Evolutionary conservation across 2,888 invertebrate genomes (phyloP).

Genomic region (Nemotelus pantherinus): DNA sequence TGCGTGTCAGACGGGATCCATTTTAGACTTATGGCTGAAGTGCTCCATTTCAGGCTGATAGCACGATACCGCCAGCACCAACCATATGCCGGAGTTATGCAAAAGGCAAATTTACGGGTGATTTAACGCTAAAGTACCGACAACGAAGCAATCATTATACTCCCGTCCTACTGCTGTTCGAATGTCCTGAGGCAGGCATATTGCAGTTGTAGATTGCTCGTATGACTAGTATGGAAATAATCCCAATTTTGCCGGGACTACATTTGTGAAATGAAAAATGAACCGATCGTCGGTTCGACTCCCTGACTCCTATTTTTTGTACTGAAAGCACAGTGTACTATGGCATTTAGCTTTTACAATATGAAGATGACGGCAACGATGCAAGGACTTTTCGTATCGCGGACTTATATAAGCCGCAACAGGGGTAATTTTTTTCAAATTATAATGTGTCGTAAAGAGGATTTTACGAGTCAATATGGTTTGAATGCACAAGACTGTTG

Average conservation of each 20-base stretch:
- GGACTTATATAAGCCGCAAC: slow-evolving; percentile 10
- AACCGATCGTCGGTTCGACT: slow-evolving; percentile 3
- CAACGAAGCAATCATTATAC: slow-evolving; percentile 3
- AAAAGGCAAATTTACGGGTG: slow-evolving; percentile 39
- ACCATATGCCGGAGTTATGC: slow-evolving; percentile 7
- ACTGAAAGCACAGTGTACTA: no score
- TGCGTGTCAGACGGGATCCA: slow-evolving; percentile 46
- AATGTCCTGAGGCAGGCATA: background rate
- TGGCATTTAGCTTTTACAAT: no score
- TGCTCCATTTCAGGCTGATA: slow-evolving; percentile 18
- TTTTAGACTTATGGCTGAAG: slow-evolving; percentile 28
- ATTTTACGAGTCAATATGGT: slow-evolving; percentile 37
- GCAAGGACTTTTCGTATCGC: background rate
- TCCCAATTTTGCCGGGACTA: slow-evolving; percentile 3
- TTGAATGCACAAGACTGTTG: background rate
- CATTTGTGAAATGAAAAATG: slow-evolving; percentile 38
- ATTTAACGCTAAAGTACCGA: slow-evolving; percentile 41
- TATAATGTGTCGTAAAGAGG: slow-evolving; percentile 38
- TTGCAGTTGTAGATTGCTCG: background rate
- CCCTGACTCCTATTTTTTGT: background rate
- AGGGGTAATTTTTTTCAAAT: slow-evolving; percentile 33
- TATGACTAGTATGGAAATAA: background rate
- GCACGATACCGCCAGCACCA: background rate
- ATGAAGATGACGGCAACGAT: background rate
- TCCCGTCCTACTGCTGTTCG: background rate